These are phyloP conservation scores for Cassiopea andromeda DNA, from an alignment of 30 jellyfish, hydroid and myxozoan genomes.

Conservation along the genomic window DNA sequence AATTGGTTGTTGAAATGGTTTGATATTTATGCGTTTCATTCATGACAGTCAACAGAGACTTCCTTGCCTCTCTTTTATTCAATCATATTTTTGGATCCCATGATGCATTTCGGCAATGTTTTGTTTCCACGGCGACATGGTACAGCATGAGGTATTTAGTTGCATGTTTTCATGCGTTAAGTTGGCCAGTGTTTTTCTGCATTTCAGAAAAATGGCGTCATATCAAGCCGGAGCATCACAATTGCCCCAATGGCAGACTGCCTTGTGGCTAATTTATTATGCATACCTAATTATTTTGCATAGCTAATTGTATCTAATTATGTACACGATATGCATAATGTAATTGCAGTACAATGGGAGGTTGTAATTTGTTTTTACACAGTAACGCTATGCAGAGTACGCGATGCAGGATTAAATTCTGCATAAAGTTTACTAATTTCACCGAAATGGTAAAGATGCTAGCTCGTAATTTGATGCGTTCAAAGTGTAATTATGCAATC, in stretches of 20 bases:
- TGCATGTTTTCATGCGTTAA: not conserved
- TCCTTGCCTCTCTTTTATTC: not conserved
- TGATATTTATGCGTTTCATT: not conserved
- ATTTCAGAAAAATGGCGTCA: slow-evolving; percentile 67
- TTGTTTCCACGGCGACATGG: slow-evolving; percentile 10
- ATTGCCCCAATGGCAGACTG: slow-evolving; percentile 41
- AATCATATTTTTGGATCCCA: not conserved
- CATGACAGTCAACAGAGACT: not conserved
- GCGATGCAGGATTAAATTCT: not conserved
- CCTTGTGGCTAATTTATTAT: slow-evolving; percentile 22
- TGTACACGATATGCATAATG: not conserved
- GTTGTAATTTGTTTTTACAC: not conserved
- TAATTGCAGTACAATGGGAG: not conserved
- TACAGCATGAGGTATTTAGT: not conserved
- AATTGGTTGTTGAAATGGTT: not conserved
- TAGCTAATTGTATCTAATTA: slow-evolving; percentile 1
- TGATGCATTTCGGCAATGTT: not conserved
- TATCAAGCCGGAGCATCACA: slow-evolving; percentile 13
- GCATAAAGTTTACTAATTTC: not conserved
- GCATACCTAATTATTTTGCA: slow-evolving; percentile 1
- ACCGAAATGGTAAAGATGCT: not conserved
- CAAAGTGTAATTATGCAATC: slow-evolving; percentile 9
- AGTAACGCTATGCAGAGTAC: not conserved
- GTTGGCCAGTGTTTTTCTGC: slow-evolving; percentile 63
- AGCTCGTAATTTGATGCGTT: not conserved